phyloP scores from a whole-genome alignment of 2,888 invertebrate genomes.

The Ditylenchus weischeri region DNA sequence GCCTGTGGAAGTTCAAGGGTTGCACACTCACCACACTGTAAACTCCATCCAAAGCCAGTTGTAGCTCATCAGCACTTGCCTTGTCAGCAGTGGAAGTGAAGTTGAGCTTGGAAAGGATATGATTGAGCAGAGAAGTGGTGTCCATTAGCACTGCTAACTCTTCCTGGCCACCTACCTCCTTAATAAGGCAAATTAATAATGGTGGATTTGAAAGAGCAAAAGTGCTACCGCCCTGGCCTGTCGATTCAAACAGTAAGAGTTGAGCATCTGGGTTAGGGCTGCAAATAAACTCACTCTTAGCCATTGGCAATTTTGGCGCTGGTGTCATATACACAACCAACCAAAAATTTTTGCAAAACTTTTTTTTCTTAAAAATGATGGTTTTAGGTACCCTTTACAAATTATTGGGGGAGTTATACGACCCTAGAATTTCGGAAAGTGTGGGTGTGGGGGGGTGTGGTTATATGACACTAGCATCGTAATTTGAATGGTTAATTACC shows the following conservation, averaged over 20 bases:
- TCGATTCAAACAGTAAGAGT: slow-evolving; percentile 50
- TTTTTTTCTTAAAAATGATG: too few relatives aligned
- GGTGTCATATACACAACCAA: too few relatives aligned
- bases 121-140: slow-evolving; percentile 45
- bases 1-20: slow-evolving; percentile 33
- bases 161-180: slow-evolving; percentile 34
- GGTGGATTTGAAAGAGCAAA: not conserved
- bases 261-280: slow-evolving; percentile 49
- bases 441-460: too few relatives aligned
- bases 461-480: too few relatives aligned
- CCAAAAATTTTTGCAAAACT: too few relatives aligned
- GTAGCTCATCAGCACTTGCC: slow-evolving; percentile 27
- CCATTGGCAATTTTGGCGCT: too few relatives aligned
- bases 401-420: too few relatives aligned
- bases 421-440: too few relatives aligned
- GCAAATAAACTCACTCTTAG: slow-evolving; percentile 22
- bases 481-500: too few relatives aligned
- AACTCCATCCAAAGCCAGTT: slow-evolving; percentile 40
- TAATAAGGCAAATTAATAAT: slow-evolving; percentile 8
- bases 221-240: slow-evolving; percentile 34
- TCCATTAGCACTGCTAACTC: slow-evolving; percentile 52
- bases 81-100: slow-evolving; percentile 14
- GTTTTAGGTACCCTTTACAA: too few relatives aligned
- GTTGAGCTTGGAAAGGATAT: slow-evolving; percentile 26
- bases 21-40: slow-evolving; percentile 47